A percentile compares a stretch with the other conserved stretches of the same genome.
phyloP scores from a whole-genome alignment of 2,113 vertebrate species.

The Planiliza haematocheilus region DNA sequence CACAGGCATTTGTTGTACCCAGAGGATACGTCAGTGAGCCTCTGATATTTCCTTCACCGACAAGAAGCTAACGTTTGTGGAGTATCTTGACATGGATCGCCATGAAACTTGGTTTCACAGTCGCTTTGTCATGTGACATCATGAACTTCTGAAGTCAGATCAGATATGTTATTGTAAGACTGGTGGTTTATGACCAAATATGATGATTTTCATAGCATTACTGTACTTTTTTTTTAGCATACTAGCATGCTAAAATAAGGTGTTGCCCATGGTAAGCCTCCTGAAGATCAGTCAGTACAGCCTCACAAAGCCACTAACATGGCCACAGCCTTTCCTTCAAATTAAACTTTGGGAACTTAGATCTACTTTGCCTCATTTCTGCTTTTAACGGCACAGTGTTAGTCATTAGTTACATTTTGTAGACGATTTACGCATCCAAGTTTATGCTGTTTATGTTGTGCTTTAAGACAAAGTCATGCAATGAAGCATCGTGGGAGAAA shows the following conservation, averaged over 20 bases:
- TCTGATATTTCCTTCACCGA: neutral
- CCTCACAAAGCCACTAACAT: neutral
- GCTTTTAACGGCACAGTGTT: constrained; percentile 19
- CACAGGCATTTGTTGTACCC: neutral
- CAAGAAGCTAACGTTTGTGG: neutral
- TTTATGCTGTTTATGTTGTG: constrained; percentile 31
- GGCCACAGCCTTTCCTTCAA: neutral
- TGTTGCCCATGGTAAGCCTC: neutral
- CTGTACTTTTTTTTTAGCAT: no score
- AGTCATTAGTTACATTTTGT: constrained; percentile 26
- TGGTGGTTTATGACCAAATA: no score
- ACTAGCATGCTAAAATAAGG: no score
- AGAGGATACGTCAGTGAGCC: neutral
- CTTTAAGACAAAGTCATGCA: constrained; percentile 71
- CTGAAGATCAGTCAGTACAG: neutral
- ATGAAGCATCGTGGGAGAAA: constrained; percentile 69
- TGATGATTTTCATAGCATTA: no score
- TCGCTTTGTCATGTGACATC: no score
- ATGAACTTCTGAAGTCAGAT: no score
- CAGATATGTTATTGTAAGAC: no score
- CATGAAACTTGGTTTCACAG: neutral
- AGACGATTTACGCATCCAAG: constrained; percentile 34
- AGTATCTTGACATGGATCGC: neutral
- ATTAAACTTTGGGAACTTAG: neutral
- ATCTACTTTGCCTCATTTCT: constrained; percentile 61